Base-by-base conservation (phyloP, 2,113 vertebrate genomes). In the Osmerus mordax region DNA sequence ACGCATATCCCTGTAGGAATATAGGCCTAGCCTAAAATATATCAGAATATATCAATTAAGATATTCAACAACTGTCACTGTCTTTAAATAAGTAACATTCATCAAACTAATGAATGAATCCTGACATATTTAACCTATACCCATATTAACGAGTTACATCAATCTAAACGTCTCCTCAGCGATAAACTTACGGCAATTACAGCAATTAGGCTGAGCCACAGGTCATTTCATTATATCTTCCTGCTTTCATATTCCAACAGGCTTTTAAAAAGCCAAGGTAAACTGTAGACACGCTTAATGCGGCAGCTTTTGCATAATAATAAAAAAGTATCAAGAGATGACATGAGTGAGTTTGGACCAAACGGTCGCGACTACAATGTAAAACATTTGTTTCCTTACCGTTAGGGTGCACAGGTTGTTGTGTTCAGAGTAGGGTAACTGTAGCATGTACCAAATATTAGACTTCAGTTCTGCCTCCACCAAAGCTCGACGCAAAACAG, bases 401-500 rank as follows among this genome's bases (percentile, higher is more conserved):
- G 69, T 79, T 19, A 69, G 71, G 78, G 73, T 75, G 80, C 78
- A 87, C 87, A 89, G 88, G 71, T 67, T 87, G 85, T 81, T 75
- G 77, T 73, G 65, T 86, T 81, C 84, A 78, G 13, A 77, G 54
- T 74, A 89, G 76, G 81, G 59, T 36, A 36, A 36, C 32, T 36
- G 32, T 36, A 36, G 32, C 32, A 6, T 36, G 32, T 36, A 79
- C 86, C 78, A 80, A 82, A 61, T 47, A 47, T 47, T 67, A 28
- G 88, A 89, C 70, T 80, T 75, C 59, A 81, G 72, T 70, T 77
- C 75, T 64, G 69, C 78, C 76, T 65, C 78, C 74, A 74, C 55
- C 65, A 85, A 82, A 67, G 76, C 74, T n/a, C 78, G 76, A 80
- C 78, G 87, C 90, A 88, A 89, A 88, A 65, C 90, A 88, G 86